phyloP scores from a whole-genome alignment of 2,113 vertebrate species.

The Cryptomyrus ogoouensis region DNA sequence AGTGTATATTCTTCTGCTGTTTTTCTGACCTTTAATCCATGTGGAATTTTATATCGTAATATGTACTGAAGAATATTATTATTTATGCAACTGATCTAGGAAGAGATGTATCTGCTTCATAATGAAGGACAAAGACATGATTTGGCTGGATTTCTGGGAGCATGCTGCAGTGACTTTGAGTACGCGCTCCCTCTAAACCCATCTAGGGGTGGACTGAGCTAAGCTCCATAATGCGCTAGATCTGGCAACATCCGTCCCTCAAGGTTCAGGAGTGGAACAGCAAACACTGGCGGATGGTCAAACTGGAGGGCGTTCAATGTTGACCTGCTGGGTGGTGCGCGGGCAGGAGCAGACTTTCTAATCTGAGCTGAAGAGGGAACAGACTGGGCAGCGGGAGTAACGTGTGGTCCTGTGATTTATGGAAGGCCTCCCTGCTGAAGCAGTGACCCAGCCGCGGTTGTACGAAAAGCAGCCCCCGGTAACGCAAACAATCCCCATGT shows the following conservation, averaged over 20 bases:
- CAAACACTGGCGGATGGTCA: slow-evolving; percentile 45
- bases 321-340: slow-evolving; percentile 36
- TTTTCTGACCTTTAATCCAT: not conserved
- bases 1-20: not conserved
- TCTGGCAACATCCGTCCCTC: slow-evolving; percentile 57
- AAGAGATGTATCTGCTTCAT: slow-evolving; percentile 43
- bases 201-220: slow-evolving; percentile 54
- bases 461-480: slow-evolving; percentile 10
- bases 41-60: slow-evolving; percentile 25
- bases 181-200: slow-evolving; percentile 46
- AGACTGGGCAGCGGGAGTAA: slow-evolving; percentile 39
- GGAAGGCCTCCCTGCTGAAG: slow-evolving; percentile 25
- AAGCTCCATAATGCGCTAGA: slow-evolving; percentile 61
- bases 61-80: slow-evolving; percentile 25
- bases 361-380: slow-evolving; percentile 39
- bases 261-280: slow-evolving; percentile 44
- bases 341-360: slow-evolving; percentile 39
- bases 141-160: slow-evolving; percentile 43
- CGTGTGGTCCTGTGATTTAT: slow-evolving; percentile 43
- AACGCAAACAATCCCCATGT: not conserved
- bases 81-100: slow-evolving; percentile 35
- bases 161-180: slow-evolving; percentile 42
- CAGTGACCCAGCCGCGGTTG: slow-evolving; percentile 21
- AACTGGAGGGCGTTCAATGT: slow-evolving; percentile 55
- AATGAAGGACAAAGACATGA: slow-evolving; percentile 50